A percentile compares a stretch with the other conserved stretches of the same genome.
These are phyloP conservation scores for Cyprinodon brontotheroides DNA, from an alignment of 2,113 vertebrate genomes.

Conservation along the genomic window DNA sequence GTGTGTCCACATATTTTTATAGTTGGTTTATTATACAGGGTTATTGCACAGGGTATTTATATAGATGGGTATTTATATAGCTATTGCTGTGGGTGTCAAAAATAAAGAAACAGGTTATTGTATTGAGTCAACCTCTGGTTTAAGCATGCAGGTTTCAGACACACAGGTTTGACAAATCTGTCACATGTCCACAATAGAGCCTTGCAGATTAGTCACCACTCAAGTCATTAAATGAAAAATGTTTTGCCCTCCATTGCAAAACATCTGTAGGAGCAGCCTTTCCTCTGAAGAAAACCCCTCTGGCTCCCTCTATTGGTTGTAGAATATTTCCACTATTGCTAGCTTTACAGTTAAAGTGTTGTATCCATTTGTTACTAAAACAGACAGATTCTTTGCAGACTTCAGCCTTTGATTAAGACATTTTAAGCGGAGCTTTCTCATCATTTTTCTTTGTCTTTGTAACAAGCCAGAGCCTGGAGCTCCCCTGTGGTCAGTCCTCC, in stretches of 20 bases:
- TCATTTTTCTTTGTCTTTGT: slow-evolving; percentile 39
- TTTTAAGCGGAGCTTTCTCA: slow-evolving; percentile 27
- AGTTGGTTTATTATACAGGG: too few relatives aligned
- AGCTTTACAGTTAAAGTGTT: not conserved
- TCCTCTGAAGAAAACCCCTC: slow-evolving; percentile 12
- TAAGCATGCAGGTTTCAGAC: too few relatives aligned
- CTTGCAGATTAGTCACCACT: too few relatives aligned
- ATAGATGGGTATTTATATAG: too few relatives aligned
- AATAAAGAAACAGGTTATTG: too few relatives aligned
- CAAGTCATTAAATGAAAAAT: not conserved
- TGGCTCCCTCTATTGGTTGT: slow-evolving; percentile 60
- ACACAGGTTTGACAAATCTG: too few relatives aligned
- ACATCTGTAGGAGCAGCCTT: not conserved
- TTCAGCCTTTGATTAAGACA: not conserved
- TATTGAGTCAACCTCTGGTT: too few relatives aligned
- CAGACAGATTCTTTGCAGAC: not conserved
- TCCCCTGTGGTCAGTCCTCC: slow-evolving; percentile 32
- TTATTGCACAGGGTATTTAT: too few relatives aligned
- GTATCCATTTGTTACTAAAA: not conserved
- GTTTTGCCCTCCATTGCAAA: not conserved
- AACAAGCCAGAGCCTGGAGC: slow-evolving; percentile 26
- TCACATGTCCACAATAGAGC: too few relatives aligned
- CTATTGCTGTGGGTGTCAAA: too few relatives aligned
- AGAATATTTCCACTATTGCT: not conserved
- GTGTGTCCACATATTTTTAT: too few relatives aligned